These are phyloP conservation scores for Troides aeacus DNA, from an alignment of 2,888 invertebrate genomes.

Conservation along the genomic window DNA sequence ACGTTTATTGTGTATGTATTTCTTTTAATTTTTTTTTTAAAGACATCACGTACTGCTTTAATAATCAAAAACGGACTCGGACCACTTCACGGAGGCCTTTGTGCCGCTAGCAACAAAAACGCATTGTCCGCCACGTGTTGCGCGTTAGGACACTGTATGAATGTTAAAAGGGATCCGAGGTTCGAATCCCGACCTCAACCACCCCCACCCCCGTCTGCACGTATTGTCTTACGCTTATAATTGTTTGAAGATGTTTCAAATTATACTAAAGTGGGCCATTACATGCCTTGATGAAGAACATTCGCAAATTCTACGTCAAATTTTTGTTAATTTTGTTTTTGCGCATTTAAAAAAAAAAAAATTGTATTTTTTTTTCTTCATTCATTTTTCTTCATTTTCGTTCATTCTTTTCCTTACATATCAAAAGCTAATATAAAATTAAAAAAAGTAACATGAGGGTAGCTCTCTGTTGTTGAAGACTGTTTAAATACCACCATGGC, in stretches of 20 bases:
- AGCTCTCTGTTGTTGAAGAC: too few species aligned
- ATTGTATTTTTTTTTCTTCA: too few species aligned
- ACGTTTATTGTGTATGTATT: background rate
- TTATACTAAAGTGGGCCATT: background rate
- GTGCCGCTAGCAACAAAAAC: constrained; percentile 65
- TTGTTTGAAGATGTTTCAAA: constrained; percentile 33
- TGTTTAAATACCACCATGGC: too few species aligned
- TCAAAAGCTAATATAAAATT: too few species aligned
- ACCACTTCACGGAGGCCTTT: constrained; percentile 44
- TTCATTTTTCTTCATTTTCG: too few species aligned
- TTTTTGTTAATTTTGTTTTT: too few species aligned
- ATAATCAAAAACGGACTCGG: background rate
- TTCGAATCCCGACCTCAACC: constrained; percentile 50
- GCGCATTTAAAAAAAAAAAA: too few species aligned
- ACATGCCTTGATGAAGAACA: background rate
- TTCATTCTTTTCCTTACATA: too few species aligned
- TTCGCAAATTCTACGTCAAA: too few species aligned
- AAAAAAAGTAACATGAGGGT: too few species aligned
- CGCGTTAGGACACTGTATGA: constrained; percentile 62
- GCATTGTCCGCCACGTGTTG: constrained; percentile 77
- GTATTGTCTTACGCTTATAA: constrained; percentile 30
- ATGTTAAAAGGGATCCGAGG: constrained; percentile 62
- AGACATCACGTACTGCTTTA: background rate
- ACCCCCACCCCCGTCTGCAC: constrained; percentile 25
- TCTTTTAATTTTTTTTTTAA: background rate